A percentile compares a stretch with the other conserved stretches of the same genome.
Conservation (phyloP, 2,113 vertebrate genomes). For the Chitala chitala region DNA sequence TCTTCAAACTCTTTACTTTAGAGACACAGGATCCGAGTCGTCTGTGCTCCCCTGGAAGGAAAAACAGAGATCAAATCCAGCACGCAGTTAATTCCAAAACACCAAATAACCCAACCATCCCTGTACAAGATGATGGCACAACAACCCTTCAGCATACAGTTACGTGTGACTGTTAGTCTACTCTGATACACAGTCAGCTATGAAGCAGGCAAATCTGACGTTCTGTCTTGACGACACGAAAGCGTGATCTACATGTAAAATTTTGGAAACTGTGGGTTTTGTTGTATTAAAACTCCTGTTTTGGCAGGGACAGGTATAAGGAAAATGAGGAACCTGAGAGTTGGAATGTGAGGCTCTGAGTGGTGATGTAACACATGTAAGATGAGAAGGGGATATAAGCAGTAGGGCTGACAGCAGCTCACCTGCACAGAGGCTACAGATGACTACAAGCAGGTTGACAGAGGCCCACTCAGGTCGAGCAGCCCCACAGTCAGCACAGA, state of each 20-base stretch:
- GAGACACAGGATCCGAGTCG: slow-evolving; percentile 62
- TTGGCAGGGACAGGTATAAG: background rate
- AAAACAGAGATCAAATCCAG: background rate
- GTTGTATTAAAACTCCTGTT: background rate
- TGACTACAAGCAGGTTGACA: slow-evolving; percentile 73
- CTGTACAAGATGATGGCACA: too few species aligned
- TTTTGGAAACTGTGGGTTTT: background rate
- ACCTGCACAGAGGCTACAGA: slow-evolving; percentile 78
- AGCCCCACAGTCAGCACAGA: slow-evolving; percentile 66
- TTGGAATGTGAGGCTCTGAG: too few species aligned
- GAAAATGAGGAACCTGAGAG: background rate
- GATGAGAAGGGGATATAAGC: background rate
- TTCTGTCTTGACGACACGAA: too few species aligned
- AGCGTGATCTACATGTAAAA: too few species aligned
- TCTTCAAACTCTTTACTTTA: slow-evolving; percentile 74
- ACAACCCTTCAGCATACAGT: too few species aligned
- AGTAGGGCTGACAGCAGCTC: background rate
- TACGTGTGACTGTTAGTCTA: too few species aligned
- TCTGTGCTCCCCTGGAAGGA: slow-evolving; percentile 61
- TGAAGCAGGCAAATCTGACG: too few species aligned
- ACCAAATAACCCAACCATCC: background rate
- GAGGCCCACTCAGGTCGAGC: slow-evolving; percentile 70
- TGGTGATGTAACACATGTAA: background rate
- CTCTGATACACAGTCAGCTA: too few species aligned
- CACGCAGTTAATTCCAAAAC: background rate